Evolutionary conservation across 2,797 vertebrate species (phyloP).

Genomic region (Octomys mimax): DNA sequence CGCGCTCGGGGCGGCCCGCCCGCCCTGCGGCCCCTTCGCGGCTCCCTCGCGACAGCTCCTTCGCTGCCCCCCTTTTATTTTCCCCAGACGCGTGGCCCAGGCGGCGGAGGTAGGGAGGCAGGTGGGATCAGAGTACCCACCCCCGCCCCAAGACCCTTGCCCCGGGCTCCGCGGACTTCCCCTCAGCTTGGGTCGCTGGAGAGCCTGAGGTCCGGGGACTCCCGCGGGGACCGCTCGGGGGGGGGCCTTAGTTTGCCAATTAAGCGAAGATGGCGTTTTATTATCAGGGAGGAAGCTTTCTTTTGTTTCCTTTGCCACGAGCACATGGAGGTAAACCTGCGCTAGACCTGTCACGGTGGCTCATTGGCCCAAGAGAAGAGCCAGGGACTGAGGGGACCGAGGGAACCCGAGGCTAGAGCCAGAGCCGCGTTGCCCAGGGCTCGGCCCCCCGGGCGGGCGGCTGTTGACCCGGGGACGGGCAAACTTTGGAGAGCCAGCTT

Average conservation of each 20-base stretch:
- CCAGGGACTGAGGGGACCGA: neutral
- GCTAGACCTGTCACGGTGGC: slow-evolving; percentile 64
- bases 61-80: neutral
- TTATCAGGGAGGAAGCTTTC: slow-evolving; percentile 66
- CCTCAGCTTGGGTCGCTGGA: neutral
- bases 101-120: slow-evolving; percentile 26
- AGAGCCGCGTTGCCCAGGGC: neutral
- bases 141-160: neutral
- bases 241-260: slow-evolving; percentile 35
- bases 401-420: neutral
- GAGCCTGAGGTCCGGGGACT: neutral
- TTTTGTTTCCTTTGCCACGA: slow-evolving; percentile 80
- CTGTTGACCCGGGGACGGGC: neutral
- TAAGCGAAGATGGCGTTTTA: slow-evolving; percentile 78
- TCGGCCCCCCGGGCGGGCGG: neutral
- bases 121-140: neutral
- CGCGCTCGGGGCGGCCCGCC: neutral
- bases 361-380: neutral
- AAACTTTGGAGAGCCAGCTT: slow-evolving; percentile 70
- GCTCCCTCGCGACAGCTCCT: neutral
- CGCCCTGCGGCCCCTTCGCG: neutral
- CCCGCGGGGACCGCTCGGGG: neutral
- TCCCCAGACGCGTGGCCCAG: neutral
- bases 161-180: neutral
- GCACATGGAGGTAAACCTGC: slow-evolving; percentile 75